Percentiles rank a stretch among this genome's conserved stretches.
Evolutionary conservation across 2,113 vertebrate species (phyloP).

Genomic region (Empidonax traillii): DNA sequence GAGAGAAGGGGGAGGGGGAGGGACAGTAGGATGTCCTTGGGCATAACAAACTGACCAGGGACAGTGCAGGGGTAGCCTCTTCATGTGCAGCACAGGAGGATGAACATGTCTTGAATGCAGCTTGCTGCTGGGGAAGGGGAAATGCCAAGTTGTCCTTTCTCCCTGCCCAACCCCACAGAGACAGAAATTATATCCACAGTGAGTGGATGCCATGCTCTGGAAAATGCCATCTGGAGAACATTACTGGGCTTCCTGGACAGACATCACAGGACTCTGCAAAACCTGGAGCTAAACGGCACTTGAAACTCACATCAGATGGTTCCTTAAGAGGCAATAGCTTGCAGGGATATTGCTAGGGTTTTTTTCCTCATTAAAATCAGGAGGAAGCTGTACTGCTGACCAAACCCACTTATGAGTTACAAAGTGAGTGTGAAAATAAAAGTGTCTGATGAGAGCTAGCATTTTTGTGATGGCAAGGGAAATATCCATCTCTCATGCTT

Average conservation of each 20-base stretch:
- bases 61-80: background rate
- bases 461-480: conserved; percentile 22
- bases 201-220: conserved; percentile 7
- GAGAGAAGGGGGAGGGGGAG: background rate
- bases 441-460: background rate
- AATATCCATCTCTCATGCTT: background rate
- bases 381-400: conserved; percentile 16
- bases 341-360: background rate
- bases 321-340: conserved; percentile 1
- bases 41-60: background rate
- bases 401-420: background rate
- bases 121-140: background rate
- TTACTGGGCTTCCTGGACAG: background rate
- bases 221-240: conserved; percentile 42
- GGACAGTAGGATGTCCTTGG: background rate
- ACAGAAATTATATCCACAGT: background rate
- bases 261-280: conserved; percentile 12
- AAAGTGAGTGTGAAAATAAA: conserved; percentile 20
- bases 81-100: accelerated
- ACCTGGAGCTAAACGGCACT: background rate
- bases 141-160: background rate
- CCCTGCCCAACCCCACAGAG: background rate
- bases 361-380: background rate
- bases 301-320: background rate
- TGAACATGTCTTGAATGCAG: background rate